These are phyloP conservation scores for Caenorhabditis doughertyi DNA, from an alignment of 2,888 invertebrate species.

Conservation along the genomic window DNA sequence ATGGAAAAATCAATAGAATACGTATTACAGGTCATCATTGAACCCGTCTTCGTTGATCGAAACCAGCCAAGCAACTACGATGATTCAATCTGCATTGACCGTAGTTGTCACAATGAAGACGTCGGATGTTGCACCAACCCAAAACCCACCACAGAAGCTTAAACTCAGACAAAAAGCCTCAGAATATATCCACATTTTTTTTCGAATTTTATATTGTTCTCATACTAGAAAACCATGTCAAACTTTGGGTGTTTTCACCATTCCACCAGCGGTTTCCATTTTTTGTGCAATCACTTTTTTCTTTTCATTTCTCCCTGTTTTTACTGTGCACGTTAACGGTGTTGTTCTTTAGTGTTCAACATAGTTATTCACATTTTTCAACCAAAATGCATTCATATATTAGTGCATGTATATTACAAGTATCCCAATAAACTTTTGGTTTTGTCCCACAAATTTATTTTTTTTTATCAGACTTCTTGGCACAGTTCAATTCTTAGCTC, in stretches of 20 bases:
- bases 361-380: not conserved
- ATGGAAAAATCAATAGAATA: not conserved
- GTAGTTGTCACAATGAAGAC: slow-evolving; percentile 55
- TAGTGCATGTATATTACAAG: no score
- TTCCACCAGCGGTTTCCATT: slow-evolving; percentile 20
- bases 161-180: not conserved
- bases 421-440: no score
- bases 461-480: no score
- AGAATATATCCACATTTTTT: not conserved
- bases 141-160: not conserved
- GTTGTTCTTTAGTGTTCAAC: slow-evolving; percentile 1
- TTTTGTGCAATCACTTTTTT: slow-evolving; percentile 28
- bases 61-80: slow-evolving; percentile 1
- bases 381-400: no score
- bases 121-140: slow-evolving; percentile 62
- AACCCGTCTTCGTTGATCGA: slow-evolving; percentile 56
- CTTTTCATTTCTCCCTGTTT: not conserved
- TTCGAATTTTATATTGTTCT: not conserved
- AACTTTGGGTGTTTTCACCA: slow-evolving; percentile 21
- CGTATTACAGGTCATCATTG: slow-evolving; percentile 53
- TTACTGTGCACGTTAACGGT: slow-evolving; percentile 8
- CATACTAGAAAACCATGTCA: slow-evolving; percentile 22
- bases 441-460: no score
- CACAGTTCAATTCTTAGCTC: no score
- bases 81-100: slow-evolving; percentile 52